A percentile compares a stretch with the other conserved stretches of the same genome.
Evolutionary conservation across 2,888 invertebrate species (phyloP).

Genomic region (Actias luna): DNA sequence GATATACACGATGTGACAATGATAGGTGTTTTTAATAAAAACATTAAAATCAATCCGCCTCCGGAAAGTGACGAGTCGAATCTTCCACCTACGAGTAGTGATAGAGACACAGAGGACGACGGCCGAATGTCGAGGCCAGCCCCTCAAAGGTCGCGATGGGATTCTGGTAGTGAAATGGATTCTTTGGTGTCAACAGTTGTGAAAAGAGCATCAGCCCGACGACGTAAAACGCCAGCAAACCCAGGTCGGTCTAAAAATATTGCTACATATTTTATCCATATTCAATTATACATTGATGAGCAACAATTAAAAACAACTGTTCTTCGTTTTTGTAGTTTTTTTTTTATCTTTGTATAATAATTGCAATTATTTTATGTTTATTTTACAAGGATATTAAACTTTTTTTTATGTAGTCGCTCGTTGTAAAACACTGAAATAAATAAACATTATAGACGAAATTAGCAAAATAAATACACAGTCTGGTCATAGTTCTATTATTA

Average conservation of each 20-base stretch:
- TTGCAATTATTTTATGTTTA: background rate
- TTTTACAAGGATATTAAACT: background rate
- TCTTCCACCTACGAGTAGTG: constrained; percentile 74
- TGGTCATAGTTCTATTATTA: no score
- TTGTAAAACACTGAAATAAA: background rate
- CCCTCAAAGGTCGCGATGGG: constrained; percentile 65
- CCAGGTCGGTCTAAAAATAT: constrained; percentile 50
- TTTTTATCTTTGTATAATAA: background rate
- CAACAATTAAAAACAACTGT: no score
- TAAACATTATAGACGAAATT: background rate
- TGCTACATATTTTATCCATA: background rate
- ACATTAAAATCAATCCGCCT: constrained; percentile 56
- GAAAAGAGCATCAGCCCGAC: constrained; percentile 83
- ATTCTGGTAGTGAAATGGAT: constrained; percentile 81
- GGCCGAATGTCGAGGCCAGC: constrained; percentile 54
- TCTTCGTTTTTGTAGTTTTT: no score
- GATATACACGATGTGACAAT: constrained; percentile 62
- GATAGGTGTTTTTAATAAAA: constrained; percentile 56
- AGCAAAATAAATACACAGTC: no score
- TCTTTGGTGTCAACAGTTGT: constrained; percentile 84
- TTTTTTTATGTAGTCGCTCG: background rate
- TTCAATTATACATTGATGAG: no score
- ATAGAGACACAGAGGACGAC: constrained; percentile 77
- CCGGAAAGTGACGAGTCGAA: constrained; percentile 76
- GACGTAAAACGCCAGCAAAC: constrained; percentile 77